Base-by-base conservation (phyloP, 2,113 vertebrate genomes). In the Oceanites oceanicus region DNA sequence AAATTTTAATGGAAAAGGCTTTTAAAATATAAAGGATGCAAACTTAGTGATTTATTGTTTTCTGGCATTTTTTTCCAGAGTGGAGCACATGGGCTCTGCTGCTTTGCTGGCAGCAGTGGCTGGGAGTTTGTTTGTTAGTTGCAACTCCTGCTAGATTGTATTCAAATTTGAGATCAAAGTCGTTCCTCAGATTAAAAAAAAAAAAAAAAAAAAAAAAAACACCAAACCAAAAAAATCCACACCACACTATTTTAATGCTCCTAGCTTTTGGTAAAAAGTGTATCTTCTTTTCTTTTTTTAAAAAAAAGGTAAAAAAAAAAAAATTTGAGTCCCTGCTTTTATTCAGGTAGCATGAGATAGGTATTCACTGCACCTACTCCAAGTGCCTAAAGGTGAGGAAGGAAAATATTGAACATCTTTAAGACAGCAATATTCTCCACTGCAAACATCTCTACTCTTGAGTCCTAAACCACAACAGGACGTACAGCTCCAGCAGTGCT, bases 321-420 rank as follows among this genome's bases (percentile, higher is more conserved):
- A 40, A 47, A n/a, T 5, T 5, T 5, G 1, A 70, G 22, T 66
- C 14, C 10, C 36, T 78, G 14, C 12, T 88, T 88, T 62, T 92
- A 29, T 65, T 91, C 2, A 2, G 19, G 10, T 88, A 80, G 25
- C 0, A 0, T 26, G 36, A 29, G 9, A 13, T 32, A 83, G 15
- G 7, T 47, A 87, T 34, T 94, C 44, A 66, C 36, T 52, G 25
- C 44, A 59, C 47, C 47, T 86, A 38, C 7, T 76, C 11, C 63
- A 61, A 84, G 30, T 56, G 19, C 20, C 21, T n/a, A 9, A 85
- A 95, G 72, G 8, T 67, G 13, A 91, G 30, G 32, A 85, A 63
- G 16, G 68, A 19, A 92, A 84, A 75, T 78, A 81, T 1, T 61
- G 38, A 78, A 44, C 7, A 34, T 52, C 27, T 76, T 82, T 23